Base-by-base conservation (phyloP, 2,113 vertebrate species). In the Urocolius indicus region DNA sequence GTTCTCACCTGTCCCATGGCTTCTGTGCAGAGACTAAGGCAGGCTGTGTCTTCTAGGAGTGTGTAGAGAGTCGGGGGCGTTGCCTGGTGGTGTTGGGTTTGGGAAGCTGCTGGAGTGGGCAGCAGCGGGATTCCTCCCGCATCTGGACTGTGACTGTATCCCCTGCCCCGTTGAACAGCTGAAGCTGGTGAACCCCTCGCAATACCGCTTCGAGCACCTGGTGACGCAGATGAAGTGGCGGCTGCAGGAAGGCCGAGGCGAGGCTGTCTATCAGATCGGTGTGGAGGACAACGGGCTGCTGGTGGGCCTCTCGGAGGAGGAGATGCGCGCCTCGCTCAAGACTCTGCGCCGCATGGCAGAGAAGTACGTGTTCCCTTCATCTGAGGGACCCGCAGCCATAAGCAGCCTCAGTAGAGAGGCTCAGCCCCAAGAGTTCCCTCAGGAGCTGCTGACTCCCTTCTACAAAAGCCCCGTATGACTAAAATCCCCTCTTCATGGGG, bases 141-240 rank as follows among this genome's bases (percentile, higher is more conserved):
- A 29, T 34, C 24, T 52, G 48, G 48, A 20, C 68, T 57, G 49
- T 93, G 62, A 87, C 69, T 96, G 9, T 48, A 49, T 30, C 73
- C 29, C 59, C 41, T 76, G n/a, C n/a, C n/a, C 85, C 43, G 32
- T 84, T 87, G 52, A 49, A 76, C 93, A 99, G 99, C 97, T 99
- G 29, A 99, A 99, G 98, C 98, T 99, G 84, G 98, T 99, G 95
- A 99, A 99, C 92, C 99, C 99, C 43, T 99, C 99, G 0, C 99
- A 99, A 78, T 99, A 99, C 65, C 99, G 99, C 87, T 99, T 99
- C 73, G 99, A 99, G 97, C 99, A 99, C 97, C 97, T 99, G 96
- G 99, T 99, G 89, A 99, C 99, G 2, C 99, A 99, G 96, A 99
- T 99, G 99, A 99, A 99, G 97, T 99, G 99, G 99, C 97, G 99